Percentiles rank a stretch among this genome's conserved stretches.
Conservation (phyloP, 2,113 vertebrate genomes). For the Diadophis punctatus region DNA sequence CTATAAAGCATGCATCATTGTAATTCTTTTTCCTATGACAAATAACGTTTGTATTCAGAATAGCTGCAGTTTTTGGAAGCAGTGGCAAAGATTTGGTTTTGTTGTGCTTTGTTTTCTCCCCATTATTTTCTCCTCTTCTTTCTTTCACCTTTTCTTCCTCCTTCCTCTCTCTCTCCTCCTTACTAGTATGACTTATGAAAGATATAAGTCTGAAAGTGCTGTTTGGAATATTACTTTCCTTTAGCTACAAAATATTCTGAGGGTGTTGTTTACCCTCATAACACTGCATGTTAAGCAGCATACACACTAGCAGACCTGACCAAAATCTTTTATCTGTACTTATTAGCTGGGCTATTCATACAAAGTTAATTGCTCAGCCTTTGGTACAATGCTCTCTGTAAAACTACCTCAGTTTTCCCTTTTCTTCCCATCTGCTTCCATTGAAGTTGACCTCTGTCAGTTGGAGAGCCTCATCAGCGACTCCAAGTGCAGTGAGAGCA, state of each 20-base stretch:
- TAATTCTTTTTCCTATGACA: not conserved
- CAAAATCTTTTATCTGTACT: constrained; percentile 76
- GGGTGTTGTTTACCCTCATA: constrained; percentile 68
- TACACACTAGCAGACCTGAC: constrained; percentile 65
- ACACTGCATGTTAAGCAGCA: constrained; percentile 68
- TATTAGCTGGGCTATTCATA: constrained; percentile 74
- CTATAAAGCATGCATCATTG: not conserved
- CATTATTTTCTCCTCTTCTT: not conserved
- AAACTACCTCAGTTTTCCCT: constrained; percentile 77
- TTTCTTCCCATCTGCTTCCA: constrained; percentile 71
- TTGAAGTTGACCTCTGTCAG: constrained; percentile 82
- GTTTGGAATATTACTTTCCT: constrained; percentile 52
- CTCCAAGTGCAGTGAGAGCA: constrained; percentile 74
- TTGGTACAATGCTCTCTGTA: constrained; percentile 70
- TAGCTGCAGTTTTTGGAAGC: not conserved
- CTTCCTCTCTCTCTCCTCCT: not conserved
- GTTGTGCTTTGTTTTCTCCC: not conserved
- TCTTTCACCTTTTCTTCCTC: not conserved
- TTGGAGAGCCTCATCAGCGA: constrained; percentile 77
- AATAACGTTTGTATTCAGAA: not conserved
- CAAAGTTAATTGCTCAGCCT: constrained; percentile 71
- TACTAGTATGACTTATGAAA: constrained; percentile 39
- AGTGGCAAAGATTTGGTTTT: not conserved
- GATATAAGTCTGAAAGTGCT: constrained; percentile 4
- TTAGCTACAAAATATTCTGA: constrained; percentile 48